Evolutionary conservation across 35 echinoderm and acorn worm genomes (phyloP), one percentile per base, ranked within the genome.

Genomic region (Apostichopus californicus): DNA sequence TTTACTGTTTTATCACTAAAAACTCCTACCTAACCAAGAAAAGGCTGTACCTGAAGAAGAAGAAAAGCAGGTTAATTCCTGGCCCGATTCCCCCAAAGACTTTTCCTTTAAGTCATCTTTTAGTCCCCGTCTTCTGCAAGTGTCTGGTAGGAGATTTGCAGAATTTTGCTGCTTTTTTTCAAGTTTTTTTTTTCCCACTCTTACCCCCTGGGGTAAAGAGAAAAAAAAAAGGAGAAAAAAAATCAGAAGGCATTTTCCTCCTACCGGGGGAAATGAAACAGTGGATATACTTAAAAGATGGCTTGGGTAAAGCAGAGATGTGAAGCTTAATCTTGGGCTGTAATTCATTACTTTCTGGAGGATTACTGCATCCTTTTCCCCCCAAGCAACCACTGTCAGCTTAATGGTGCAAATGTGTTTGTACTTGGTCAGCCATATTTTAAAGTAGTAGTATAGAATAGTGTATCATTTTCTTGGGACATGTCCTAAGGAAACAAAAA

Each of bases 31-130:
- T 46, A 11, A 11, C 80, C 80, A 6, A 55, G 55, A 83, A 55
- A 18, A 25, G 34, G 6, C 46, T 56, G 0, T 5, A 83, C 34
- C 34, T 4, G 2, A 46, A 46, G 34, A 46, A 46, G 34, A 46
- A 46, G 34, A 83, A 56, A 83, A 83, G 80, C 80, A 83, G 80
- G 80, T 83, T 83, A 83, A 83, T 83, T 83, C 80, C 80, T n/a
- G n/a, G 25, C 17, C 55, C 15, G 13, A 83, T 83, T 83, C 80
- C 80, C 64, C 80, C 6, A 83, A 56, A 83, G 80, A 83, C 55
- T 53, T 53, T 83, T 68, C 18, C 10, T 55, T 83, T 18, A 7
- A 83, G 80, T 46, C 34, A 46, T 46, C 80, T 83, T 83, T 83
- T n/a, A 55, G 46, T 17, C 18, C 53, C 80, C 80, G n/a, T 17